Evolutionary conservation across 1,140 invertebrate species (phyloP), one percentile per base, ranked within the genome.

Genomic region (Pogonognathellus flavescens): DNA sequence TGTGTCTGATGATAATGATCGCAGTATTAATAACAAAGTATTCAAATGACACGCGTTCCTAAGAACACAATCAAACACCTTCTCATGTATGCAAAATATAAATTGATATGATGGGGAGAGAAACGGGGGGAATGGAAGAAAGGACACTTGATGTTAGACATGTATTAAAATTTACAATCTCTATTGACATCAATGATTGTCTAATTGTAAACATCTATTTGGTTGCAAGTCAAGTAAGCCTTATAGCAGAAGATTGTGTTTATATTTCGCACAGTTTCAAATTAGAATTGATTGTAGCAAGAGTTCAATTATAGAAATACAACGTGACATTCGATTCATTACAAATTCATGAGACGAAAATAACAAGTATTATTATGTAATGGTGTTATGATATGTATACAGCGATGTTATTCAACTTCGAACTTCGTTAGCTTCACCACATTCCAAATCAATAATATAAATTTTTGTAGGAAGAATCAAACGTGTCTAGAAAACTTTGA

Each of bases 121-220:
- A 50, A 41, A 76, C 70, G 31, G 49, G 31, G 11, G n/a, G 11
- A 57, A 57, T 31, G 10, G 10, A 16, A n/a, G n/a, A n/a, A n/a
- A n/a, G n/a, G n/a, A 49, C 9, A n/a, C 70, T 76, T 31, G 0
- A 16, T 16, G 41, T 16, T 13, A 50, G 8, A 50, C 25, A 31
- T 72, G 49, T 9, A 76, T 76, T 76, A 66, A 20, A 20, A 66
- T 66, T 11, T 62, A 22, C 59, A 25, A 11, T 14, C 22, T 4
- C 22, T 25, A 14, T 57, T 16, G 41, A 76, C 70, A 76, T 41
- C 70, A 76, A 76, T 76, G 70, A 76, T 50, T 49, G 70, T 31
- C 70, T 76, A 76, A 76, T 76, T 76, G 70, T 76, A 76, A 76
- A 76, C 41, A 76, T 76, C 31, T 50, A 76, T 76, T 76, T 76